Conservation (phyloP, 1,140 invertebrate species). For the Cardiocondyla obscurior region DNA sequence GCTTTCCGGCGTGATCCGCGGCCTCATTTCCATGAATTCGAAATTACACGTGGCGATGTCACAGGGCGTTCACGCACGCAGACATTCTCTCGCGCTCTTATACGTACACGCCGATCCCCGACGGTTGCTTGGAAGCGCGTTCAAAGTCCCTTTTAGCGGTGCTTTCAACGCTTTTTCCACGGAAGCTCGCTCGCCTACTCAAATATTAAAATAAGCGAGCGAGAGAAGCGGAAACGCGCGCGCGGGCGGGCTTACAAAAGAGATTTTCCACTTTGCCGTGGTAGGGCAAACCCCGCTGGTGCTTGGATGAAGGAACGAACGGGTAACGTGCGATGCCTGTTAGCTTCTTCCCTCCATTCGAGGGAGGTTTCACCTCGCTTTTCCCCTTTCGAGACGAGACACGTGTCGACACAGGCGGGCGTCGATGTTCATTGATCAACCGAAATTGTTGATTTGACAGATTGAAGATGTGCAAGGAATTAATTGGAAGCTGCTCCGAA, state of each 20-base stretch:
- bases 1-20: neutral
- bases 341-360: neutral
- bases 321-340: constrained; percentile 32
- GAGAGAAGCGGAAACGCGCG: constrained; percentile 73
- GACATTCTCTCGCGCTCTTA: neutral
- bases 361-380: neutral
- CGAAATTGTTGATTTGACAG: neutral
- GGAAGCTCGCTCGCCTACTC: constrained; percentile 64
- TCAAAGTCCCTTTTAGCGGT: constrained; percentile 74
- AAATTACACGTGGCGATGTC: constrained; percentile 66
- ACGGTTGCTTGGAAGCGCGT: constrained; percentile 50
- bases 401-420: constrained; percentile 43
- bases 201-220: constrained; percentile 79
- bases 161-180: constrained; percentile 75
- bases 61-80: constrained; percentile 8
- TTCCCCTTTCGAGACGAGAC: constrained; percentile 36
- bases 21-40: constrained; percentile 72
- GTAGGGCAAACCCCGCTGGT: constrained; percentile 30
- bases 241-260: constrained; percentile 77
- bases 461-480: neutral
- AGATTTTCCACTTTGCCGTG: constrained; percentile 78
- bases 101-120: neutral
- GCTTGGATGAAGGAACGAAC: constrained; percentile 4
- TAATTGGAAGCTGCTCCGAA: neutral
- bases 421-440: constrained; percentile 9